phyloP scores from a whole-genome alignment of 2,113 vertebrate species.

The Neogale vison region DNA sequence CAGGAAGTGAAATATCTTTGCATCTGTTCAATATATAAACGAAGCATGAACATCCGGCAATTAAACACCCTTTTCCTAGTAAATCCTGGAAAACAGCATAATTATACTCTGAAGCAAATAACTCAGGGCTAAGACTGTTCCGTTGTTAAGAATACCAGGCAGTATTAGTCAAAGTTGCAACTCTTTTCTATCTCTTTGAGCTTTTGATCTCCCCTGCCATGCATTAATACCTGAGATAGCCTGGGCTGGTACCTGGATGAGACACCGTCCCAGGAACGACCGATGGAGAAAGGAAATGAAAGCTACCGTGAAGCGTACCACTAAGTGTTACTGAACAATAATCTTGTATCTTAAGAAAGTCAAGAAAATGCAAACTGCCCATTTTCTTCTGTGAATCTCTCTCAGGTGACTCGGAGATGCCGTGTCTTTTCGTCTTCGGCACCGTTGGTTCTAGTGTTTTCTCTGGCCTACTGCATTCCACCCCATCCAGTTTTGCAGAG shows the following conservation, averaged over 20 bases:
- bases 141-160: constrained; percentile 24
- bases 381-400: background rate
- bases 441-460: constrained; percentile 2
- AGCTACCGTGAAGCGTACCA: background rate
- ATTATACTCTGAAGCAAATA: constrained; percentile 65
- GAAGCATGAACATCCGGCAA: constrained; percentile 60
- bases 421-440: background rate
- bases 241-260: background rate
- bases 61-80: constrained; percentile 57
- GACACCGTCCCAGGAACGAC: background rate
- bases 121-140: constrained; percentile 11
- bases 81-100: constrained; percentile 68
- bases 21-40: constrained; percentile 17
- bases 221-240: background rate
- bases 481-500: background rate
- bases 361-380: constrained; percentile 32
- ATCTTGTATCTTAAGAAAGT: constrained; percentile 54
- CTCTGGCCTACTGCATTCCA: constrained; percentile 26
- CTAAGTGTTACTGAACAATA: background rate
- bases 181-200: background rate
- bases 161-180: constrained; percentile 48
- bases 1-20: constrained; percentile 30
- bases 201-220: background rate
- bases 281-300: background rate
- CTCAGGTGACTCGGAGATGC: background rate